Evolutionary conservation across 2,797 vertebrate species (phyloP).

Genomic region (Melanotaenia nigrans): DNA sequence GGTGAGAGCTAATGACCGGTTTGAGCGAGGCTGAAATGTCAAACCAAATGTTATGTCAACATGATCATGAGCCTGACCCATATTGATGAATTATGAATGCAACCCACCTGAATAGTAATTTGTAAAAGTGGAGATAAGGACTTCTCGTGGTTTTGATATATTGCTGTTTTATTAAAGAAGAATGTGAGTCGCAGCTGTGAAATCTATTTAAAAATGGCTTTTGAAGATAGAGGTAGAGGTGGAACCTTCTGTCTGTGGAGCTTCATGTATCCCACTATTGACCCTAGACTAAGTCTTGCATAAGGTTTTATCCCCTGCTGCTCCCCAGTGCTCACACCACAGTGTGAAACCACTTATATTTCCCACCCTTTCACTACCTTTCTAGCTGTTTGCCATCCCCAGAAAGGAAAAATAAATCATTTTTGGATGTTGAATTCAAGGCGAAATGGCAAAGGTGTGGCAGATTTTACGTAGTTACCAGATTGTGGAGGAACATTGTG

Average conservation of each 20-base stretch:
- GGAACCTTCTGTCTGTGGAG: constrained; percentile 39
- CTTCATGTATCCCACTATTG: constrained; percentile 34
- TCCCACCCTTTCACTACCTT: constrained; percentile 40
- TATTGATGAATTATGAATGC: constrained; percentile 82
- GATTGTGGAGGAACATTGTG: constrained; percentile 39
- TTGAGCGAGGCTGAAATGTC: constrained; percentile 82
- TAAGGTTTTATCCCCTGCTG: constrained; percentile 42
- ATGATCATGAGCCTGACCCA: constrained; percentile 77
- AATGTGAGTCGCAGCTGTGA: constrained; percentile 8
- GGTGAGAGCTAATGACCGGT: constrained; percentile 81
- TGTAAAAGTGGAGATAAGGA: constrained; percentile 28
- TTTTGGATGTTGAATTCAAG: constrained; percentile 34
- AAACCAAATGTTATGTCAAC: constrained; percentile 88
- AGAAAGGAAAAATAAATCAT: constrained; percentile 9
- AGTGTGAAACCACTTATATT: constrained; percentile 52
- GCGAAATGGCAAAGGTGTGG: constrained; percentile 32
- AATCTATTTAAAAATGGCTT: constrained; percentile 32
- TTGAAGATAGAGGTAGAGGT: constrained; percentile 20
- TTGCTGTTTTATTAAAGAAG: constrained; percentile 15
- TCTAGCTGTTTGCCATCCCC: constrained; percentile 4
- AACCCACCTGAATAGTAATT: constrained; percentile 73
- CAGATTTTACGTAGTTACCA: constrained; percentile 45
- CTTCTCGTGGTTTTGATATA: constrained; percentile 17
- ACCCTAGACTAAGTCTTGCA: constrained; percentile 53
- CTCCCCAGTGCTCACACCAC: constrained; percentile 35